Evolutionary conservation across 2,888 invertebrate genomes (phyloP).

Genomic region (Automeris io): DNA sequence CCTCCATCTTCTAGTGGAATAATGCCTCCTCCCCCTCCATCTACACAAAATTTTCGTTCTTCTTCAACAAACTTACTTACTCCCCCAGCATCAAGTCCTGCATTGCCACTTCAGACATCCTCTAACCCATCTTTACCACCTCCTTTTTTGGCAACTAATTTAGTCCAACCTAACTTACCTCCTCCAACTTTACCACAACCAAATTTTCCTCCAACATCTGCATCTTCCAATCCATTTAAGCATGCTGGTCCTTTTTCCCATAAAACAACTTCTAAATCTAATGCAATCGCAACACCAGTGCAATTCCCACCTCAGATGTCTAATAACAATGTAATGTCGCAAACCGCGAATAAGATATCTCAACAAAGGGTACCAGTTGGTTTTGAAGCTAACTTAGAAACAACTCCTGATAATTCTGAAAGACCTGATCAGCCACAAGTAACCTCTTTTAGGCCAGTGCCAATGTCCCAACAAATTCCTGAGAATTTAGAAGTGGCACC

Average conservation of each 20-base stretch:
- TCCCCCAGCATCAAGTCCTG: slow-evolving; percentile 13
- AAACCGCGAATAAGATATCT: slow-evolving; percentile 47
- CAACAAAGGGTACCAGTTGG: slow-evolving; percentile 51
- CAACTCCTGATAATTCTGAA: slow-evolving; percentile 82
- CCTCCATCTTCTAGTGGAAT: slow-evolving; percentile 10
- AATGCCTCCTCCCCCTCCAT: slow-evolving; percentile 9
- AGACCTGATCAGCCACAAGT: slow-evolving; percentile 73
- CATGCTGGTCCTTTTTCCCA: slow-evolving; percentile 67
- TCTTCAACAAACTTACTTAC: slow-evolving; percentile 14
- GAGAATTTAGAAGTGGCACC: slow-evolving; percentile 80
- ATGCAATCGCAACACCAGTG: slow-evolving; percentile 25
- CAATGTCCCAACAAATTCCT: slow-evolving; percentile 47
- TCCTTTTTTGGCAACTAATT: slow-evolving; percentile 12
- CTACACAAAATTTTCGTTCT: slow-evolving; percentile 11
- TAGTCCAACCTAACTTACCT: slow-evolving; percentile 3
- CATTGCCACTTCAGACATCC: slow-evolving; percentile 11
- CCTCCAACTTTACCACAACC: slow-evolving; percentile 30
- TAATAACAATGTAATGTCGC: slow-evolving; percentile 45
- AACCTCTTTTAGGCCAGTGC: slow-evolving; percentile 32
- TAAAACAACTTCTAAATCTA: slow-evolving; percentile 45
- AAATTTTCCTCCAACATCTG: slow-evolving; percentile 33
- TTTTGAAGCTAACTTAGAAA: slow-evolving; percentile 79
- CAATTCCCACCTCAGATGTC: slow-evolving; percentile 45
- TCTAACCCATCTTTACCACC: slow-evolving; percentile 14
- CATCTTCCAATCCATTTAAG: slow-evolving; percentile 62